These are phyloP conservation scores for Geodia barretti DNA, from an alignment of 37 sponge, comb jelly and placozoan genomes.

Conservation along the genomic window DNA sequence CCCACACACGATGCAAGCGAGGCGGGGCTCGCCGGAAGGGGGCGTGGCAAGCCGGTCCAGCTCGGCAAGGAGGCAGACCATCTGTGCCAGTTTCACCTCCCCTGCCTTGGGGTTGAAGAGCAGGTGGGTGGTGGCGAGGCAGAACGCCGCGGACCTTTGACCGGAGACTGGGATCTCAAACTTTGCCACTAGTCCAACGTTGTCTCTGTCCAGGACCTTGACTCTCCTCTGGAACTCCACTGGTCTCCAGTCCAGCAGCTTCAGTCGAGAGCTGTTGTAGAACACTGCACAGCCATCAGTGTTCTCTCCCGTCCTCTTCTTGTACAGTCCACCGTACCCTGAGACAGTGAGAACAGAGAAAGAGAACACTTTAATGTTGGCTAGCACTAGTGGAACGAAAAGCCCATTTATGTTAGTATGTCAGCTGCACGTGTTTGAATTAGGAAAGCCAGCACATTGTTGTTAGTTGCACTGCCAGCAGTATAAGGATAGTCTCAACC, in stretches of 20 bases:
- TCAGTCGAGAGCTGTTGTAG: conserved; percentile 40
- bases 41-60: conserved; percentile 60
- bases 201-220: conserved; percentile 77
- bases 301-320: conserved; percentile 73
- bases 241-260: conserved; percentile 30
- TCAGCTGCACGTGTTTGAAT: too few species aligned
- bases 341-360: too few species aligned
- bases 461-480: too few species aligned
- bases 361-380: conserved; percentile 1
- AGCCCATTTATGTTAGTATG: too few species aligned
- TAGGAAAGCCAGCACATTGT: too few species aligned
- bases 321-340: conserved; percentile 79
- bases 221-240: conserved; percentile 60
- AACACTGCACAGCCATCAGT: conserved; percentile 92
- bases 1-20: conserved; percentile 78
- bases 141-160: conserved; percentile 39
- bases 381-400: too few species aligned
- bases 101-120: conserved; percentile 97
- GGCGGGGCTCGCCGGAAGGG: conserved; percentile 5
- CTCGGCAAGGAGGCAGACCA: conserved; percentile 80
- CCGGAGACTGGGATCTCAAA: conserved; percentile 6
- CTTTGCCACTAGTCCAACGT: conserved; percentile 74
- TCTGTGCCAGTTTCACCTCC: conserved; percentile 95
- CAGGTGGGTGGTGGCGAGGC: conserved; percentile 95
- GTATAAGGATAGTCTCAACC: too few species aligned